These are phyloP conservation scores for Vulpes ferrilata DNA, from an alignment of 2,113 vertebrate genomes.

Conservation along the genomic window DNA sequence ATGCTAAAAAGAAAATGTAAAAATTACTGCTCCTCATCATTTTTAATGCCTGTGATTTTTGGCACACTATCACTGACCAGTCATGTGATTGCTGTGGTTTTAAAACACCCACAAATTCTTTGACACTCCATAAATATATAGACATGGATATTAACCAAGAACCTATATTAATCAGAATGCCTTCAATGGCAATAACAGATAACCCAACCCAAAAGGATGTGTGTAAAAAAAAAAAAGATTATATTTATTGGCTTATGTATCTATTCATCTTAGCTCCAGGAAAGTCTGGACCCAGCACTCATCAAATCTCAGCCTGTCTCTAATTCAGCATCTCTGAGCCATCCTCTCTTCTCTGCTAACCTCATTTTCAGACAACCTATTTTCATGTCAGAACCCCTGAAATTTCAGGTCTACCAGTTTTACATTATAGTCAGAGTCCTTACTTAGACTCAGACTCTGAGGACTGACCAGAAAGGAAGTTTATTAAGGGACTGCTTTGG, in stretches of 20 bases:
- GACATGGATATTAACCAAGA: neutral
- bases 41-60: neutral
- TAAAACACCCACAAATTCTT: neutral
- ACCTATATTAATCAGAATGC: neutral
- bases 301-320: neutral
- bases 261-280: neutral
- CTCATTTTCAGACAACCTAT: neutral
- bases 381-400: neutral
- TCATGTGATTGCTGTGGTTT: neutral
- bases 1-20: neutral
- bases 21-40: neutral
- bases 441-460: neutral
- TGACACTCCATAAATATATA: neutral
- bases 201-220: slow-evolving; percentile 25
- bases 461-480: neutral
- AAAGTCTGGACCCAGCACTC: neutral
- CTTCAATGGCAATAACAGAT: neutral
- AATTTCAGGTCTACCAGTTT: neutral
- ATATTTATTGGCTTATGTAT: neutral
- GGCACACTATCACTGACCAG: neutral
- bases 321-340: neutral
- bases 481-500: neutral
- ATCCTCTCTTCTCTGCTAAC: neutral
- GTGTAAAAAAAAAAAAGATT: neutral
- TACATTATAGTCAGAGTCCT: neutral